phyloP scores from a whole-genome alignment of 2,113 vertebrate genomes.

The Lagopus leucura region DNA sequence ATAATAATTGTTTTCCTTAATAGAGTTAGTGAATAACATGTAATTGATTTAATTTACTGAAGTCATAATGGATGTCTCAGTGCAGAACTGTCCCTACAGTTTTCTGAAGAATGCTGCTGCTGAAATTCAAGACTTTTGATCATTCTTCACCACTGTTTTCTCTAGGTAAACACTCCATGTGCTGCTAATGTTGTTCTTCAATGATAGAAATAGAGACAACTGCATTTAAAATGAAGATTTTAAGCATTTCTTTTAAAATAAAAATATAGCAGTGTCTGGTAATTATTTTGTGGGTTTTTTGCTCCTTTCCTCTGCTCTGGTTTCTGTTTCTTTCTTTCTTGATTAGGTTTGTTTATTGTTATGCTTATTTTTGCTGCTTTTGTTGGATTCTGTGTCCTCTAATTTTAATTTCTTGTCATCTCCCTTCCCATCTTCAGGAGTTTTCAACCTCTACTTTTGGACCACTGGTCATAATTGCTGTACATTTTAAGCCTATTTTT shows the following conservation, averaged over 20 bases:
- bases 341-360: background rate
- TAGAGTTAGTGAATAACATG: background rate
- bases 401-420: background rate
- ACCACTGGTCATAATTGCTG: background rate
- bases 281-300: background rate
- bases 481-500: background rate
- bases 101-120: background rate
- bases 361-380: background rate
- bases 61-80: background rate
- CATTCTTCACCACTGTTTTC: background rate
- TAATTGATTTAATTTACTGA: conserved; percentile 7
- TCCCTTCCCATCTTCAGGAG: background rate
- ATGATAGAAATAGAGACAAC: background rate
- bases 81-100: background rate
- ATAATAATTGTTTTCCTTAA: background rate
- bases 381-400: background rate
- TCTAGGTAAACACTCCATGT: background rate
- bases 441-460: background rate
- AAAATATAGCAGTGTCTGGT: background rate
- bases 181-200: background rate
- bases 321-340: background rate
- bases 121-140: background rate
- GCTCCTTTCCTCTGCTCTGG: fast-evolving
- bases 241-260: background rate
- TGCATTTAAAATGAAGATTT: background rate